Percentiles rank a stretch among this genome's conserved stretches.
These are phyloP conservation scores for Pitangus sulphuratus DNA, from an alignment of 2,797 vertebrate genomes.

Conservation along the genomic window DNA sequence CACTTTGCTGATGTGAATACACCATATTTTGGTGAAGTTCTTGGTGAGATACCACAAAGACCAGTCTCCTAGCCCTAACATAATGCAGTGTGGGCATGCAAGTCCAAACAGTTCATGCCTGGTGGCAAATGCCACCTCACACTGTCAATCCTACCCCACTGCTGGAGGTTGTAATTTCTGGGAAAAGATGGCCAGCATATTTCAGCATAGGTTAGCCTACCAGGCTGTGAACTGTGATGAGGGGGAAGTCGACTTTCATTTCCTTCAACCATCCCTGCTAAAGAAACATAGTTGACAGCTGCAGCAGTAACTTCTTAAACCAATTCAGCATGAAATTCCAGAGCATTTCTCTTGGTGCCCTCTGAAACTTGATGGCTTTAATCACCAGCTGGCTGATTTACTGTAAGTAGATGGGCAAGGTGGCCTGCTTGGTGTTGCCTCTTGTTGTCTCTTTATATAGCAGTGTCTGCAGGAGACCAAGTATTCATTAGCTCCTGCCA, in stretches of 20 bases:
- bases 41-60: not conserved
- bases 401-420: conserved; percentile 1
- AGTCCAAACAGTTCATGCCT: not conserved
- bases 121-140: not conserved
- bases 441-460: conserved; percentile 17
- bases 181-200: not conserved
- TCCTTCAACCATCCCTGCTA: not conserved
- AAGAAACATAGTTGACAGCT: conserved; percentile 13
- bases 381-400: not conserved
- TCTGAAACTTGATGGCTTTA: conserved; percentile 10
- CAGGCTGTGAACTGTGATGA: not conserved
- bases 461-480: not conserved
- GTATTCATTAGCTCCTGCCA: conserved; percentile 8
- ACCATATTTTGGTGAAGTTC: not conserved
- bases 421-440: not conserved
- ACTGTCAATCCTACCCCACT: not conserved
- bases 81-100: accelerated
- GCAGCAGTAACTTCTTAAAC: conserved; percentile 22
- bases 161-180: not conserved
- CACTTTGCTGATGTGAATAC: not conserved
- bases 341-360: not conserved
- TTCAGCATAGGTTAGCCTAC: not conserved
- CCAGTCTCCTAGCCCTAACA: not conserved
- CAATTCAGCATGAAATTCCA: conserved; percentile 35
- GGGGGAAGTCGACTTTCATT: not conserved